Evolutionary conservation across 64 coral and sea anemone species (phyloP).

Genomic region (Stichodactyla mertensii): DNA sequence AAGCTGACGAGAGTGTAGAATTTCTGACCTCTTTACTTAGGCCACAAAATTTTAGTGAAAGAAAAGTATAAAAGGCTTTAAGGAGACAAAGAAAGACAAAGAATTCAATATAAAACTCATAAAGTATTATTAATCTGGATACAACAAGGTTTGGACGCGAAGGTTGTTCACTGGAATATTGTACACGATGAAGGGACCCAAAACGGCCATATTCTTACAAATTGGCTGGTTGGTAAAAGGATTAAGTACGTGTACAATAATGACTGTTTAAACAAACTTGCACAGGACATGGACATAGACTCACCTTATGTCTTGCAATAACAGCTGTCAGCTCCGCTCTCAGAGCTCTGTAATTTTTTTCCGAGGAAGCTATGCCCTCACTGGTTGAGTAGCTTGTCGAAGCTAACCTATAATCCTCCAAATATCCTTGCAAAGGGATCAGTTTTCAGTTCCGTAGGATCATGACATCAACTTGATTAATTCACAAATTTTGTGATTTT

Average conservation of each 20-base stretch:
- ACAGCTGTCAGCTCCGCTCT: background rate
- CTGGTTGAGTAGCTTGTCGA: background rate
- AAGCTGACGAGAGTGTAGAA: background rate
- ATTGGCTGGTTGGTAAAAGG: background rate
- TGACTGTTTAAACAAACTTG: background rate
- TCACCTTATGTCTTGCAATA: background rate
- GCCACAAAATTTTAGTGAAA: background rate
- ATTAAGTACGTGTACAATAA: background rate
- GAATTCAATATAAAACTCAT: background rate
- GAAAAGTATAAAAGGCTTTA: background rate
- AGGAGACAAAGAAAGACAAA: background rate
- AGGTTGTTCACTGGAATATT: background rate
- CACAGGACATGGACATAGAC: background rate
- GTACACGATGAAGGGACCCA: background rate
- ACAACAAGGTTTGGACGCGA: background rate
- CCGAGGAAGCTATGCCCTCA: background rate
- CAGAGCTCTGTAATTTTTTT: background rate
- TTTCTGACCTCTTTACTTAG: background rate
- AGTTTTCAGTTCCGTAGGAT: background rate
- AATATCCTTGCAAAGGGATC: background rate
- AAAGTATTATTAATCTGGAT: background rate
- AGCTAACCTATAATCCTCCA: background rate
- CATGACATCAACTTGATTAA: background rate
- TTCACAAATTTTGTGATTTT: background rate
- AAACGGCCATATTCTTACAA: background rate